Conservation (phyloP, 64 coral and sea anemone genomes). For the Actinia equina region DNA sequence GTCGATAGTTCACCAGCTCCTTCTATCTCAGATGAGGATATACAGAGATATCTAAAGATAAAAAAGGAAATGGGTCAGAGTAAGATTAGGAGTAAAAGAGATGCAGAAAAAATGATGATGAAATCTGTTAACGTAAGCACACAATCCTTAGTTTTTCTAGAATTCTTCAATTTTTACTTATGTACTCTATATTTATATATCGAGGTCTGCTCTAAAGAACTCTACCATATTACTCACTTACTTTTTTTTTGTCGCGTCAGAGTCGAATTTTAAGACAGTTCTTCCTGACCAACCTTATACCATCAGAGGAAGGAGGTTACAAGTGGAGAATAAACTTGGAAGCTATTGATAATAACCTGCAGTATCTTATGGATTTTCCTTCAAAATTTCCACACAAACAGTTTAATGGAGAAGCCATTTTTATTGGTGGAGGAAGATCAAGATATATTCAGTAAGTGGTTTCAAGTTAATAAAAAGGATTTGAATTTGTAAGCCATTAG, state of each 20-base stretch:
- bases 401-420: conserved; percentile 60
- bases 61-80: conserved; percentile 75
- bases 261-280: conserved; percentile 75
- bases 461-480: too few relatives aligned
- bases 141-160: neutral
- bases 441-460: conserved; percentile 77
- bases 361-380: conserved; percentile 61
- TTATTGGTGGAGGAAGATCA: conserved; percentile 82
- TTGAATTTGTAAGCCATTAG: too few relatives aligned
- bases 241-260: neutral
- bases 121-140: conserved; percentile 72
- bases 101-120: conserved; percentile 79
- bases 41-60: conserved; percentile 59
- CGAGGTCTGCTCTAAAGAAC: too few relatives aligned
- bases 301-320: conserved; percentile 48
- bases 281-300: conserved; percentile 81
- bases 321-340: conserved; percentile 90
- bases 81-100: conserved; percentile 49
- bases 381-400: conserved; percentile 52
- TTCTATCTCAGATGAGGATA: conserved; percentile 54
- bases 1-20: conserved; percentile 61
- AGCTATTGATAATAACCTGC: conserved; percentile 64
- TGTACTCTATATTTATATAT: too few relatives aligned
- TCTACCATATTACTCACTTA: too few relatives aligned
- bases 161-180: too few relatives aligned